These are phyloP conservation scores for Stenopsyche tienmushanensis DNA, from an alignment of 1,140 invertebrate species.

Conservation along the genomic window DNA sequence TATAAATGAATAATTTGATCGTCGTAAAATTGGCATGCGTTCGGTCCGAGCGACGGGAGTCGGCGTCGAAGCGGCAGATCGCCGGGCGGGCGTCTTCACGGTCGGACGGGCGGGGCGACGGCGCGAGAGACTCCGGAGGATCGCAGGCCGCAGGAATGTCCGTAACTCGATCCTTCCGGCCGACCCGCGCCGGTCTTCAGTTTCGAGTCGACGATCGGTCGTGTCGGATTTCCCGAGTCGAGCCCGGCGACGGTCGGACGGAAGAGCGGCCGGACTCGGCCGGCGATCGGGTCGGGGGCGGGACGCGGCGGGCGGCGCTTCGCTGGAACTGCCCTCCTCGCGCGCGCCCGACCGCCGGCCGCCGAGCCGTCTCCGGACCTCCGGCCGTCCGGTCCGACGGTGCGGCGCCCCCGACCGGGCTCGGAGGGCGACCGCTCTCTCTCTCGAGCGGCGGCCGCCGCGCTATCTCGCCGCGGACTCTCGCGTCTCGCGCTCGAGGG, in stretches of 20 bases:
- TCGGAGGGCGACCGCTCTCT: too few relatives aligned
- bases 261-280: not conserved
- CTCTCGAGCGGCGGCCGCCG: not conserved
- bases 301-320: not conserved
- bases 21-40: too few relatives aligned
- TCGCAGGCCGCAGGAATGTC: slow-evolving; percentile 27
- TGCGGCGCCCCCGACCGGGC: not conserved
- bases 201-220: not conserved
- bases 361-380: not conserved
- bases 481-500: not conserved
- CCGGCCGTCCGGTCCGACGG: not conserved
- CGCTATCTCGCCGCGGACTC: too few relatives aligned
- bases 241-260: too few relatives aligned
- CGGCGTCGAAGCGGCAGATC: not conserved
- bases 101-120: not conserved
- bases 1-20: too few relatives aligned
- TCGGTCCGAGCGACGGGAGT: too few relatives aligned
- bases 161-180: slow-evolving; percentile 17
- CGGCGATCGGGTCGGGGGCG: not conserved
- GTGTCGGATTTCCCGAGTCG: not conserved
- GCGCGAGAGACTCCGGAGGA: slow-evolving; percentile 13
- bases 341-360: not conserved
- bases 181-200: not conserved
- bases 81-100: too few relatives aligned
- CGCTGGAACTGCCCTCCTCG: slow-evolving; percentile 4